Percentiles rank a stretch among this genome's conserved stretches.
Evolutionary conservation across 2,113 vertebrate genomes (phyloP).

Genomic region (Lagenorhynchus albirostris): DNA sequence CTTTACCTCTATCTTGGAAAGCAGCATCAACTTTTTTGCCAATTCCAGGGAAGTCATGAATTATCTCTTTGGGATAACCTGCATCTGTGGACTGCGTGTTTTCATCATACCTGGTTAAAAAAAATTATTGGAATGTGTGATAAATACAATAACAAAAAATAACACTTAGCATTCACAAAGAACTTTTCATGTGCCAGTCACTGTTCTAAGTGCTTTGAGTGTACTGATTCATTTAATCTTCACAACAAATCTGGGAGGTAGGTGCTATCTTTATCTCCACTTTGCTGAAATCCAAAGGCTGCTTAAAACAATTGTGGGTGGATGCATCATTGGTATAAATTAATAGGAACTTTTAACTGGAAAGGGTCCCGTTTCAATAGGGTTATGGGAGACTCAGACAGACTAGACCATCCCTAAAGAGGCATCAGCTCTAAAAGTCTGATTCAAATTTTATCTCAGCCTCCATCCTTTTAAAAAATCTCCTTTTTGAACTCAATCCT

Average conservation of each 20-base stretch:
- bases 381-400: background rate
- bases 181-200: background rate
- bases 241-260: background rate
- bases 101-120: background rate
- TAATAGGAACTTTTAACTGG: background rate
- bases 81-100: constrained; percentile 65
- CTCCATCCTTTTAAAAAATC: background rate
- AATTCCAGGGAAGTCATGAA: constrained; percentile 67
- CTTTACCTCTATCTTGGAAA: background rate
- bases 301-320: background rate
- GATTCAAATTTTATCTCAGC: background rate
- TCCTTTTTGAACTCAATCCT: background rate
- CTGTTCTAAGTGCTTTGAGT: background rate
- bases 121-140: background rate
- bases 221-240: background rate
- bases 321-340: background rate
- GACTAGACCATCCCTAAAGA: background rate
- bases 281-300: background rate
- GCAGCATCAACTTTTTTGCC: constrained; percentile 64
- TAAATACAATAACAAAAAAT: background rate
- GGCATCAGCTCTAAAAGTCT: background rate
- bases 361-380: background rate
- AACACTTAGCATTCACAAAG: background rate
- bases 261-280: background rate
- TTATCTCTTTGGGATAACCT: constrained; percentile 76